Base-by-base conservation (phyloP, 2,888 invertebrate genomes). In the Camptogramma bilineatum region DNA sequence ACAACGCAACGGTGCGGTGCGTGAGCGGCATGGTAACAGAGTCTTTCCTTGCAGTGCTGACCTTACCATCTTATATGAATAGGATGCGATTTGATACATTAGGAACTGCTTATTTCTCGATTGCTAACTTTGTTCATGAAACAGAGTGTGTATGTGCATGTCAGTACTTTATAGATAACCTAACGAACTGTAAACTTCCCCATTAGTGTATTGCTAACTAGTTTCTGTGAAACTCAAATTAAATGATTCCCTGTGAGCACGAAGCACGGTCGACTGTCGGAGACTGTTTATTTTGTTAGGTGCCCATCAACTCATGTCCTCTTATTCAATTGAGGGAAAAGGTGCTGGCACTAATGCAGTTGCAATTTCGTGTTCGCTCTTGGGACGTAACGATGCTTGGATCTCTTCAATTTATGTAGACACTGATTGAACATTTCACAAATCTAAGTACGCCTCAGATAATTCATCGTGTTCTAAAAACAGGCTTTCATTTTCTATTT, bases 11-110 rank as follows among this genome's bases (percentile, higher is more conserved):
- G 66, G 74, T 68, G 62, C 66, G 70, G 74, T 78, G 82, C 84
- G 84, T 86, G 83, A 74, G 77, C 61, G 65, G 84, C 75, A 79
- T 85, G 70, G 73, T 74, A 81, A 78, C 48, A 21, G 24, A 18
- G 24, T 19, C 34, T 53, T 46, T 31, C 53, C 50, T 42, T 55
- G 47, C 17, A 31, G 46, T 46, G 46, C 28, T 42, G 48, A 61
- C 53, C 48, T 53, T 50, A 28, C 44, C 31, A 34, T 59, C 21
- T 47, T 47, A 19, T 21, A 53, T 51, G 57, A 61, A 64, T 55
- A 24, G 60, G 19, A 31, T 55, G 61, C 57, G 52, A 52, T 67
- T 64, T 31, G 21, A 17, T 53, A 50, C 50, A 28, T 58, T 39
- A 21, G 7, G 16, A n/a, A 51, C 24, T 13, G 57, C 39, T 50